Evolutionary conservation across 2,888 invertebrate genomes (phyloP), one percentile per base, ranked within the genome.

Genomic region (Cybosia mesomella): DNA sequence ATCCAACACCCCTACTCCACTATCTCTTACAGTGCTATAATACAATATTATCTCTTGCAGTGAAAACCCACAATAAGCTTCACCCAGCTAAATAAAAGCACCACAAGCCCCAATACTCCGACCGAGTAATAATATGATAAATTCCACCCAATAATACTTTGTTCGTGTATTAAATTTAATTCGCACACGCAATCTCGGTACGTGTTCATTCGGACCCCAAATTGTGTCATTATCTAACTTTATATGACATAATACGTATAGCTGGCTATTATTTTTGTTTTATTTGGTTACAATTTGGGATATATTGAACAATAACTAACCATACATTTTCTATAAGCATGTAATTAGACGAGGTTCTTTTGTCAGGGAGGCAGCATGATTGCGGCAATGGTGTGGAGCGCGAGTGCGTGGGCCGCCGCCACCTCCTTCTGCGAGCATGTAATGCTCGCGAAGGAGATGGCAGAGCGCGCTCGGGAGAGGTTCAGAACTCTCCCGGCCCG

Each of bases 101-200:
- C 34, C 53, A 36, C 58, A 59, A 65, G 22, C 60, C 34, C n/a
- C 53, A 55, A 22, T 34, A 36, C 36, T n/a, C 54, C 54, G 10
- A 54, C 21, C 36, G 34, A 36, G n/a, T 34, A 22, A 63, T 53
- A 63, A 18, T 58, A 64, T 68, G 64, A 64, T 62, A 68, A 53
- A 64, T 64, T 64, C n/a, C 24, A 49, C 5, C 22, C 60, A 60
- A 57, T 68, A 34, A 68, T 69, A 69, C 61, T 65, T 65, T 63
- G 69, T 71, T 71, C 63, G 66, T 69, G 60, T 68, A 71, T 75
- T 72, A 81, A 75, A 81, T 76, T 75, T 68, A 75, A 81, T 75
- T 81, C 32, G 34, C 59, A 59, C 49, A 66, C 65, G 71, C 72
- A 81, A 74, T 78, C 73, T 71, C 66, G 39, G 60, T 11, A 34